Evolutionary conservation across 2,888 invertebrate genomes (phyloP).

Genomic region (Coleophora flavipennella): DNA sequence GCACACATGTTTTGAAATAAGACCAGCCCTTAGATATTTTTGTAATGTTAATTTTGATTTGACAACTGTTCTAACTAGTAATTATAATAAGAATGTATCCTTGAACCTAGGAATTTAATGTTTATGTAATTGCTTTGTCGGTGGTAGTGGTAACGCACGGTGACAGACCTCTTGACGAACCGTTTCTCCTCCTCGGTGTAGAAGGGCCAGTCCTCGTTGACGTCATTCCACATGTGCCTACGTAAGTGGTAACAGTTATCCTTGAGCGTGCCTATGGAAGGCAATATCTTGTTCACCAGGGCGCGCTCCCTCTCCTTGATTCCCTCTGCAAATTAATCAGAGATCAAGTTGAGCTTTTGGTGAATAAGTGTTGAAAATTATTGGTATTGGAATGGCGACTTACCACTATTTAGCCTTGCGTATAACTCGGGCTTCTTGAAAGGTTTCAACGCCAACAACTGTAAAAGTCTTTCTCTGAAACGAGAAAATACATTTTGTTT

Average conservation of each 20-base stretch:
- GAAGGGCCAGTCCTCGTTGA: slow-evolving; percentile 95
- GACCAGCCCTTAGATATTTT: no score
- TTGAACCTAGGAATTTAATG: background rate
- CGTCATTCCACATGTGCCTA: slow-evolving; percentile 92
- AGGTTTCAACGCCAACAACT: slow-evolving; percentile 92
- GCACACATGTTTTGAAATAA: no score
- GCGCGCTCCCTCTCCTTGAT: slow-evolving; percentile 86
- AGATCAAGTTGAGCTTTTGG: slow-evolving; percentile 10
- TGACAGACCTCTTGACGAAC: slow-evolving; percentile 83
- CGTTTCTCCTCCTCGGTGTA: slow-evolving; percentile 92
- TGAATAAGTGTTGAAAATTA: slow-evolving; percentile 7
- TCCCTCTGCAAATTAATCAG: slow-evolving; percentile 79
- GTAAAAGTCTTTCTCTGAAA: slow-evolving; percentile 93
- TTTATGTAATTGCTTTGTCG: no score
- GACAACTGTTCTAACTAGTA: no score
- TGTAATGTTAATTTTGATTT: no score
- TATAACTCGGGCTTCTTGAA: slow-evolving; percentile 95
- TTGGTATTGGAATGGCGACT: slow-evolving; percentile 30
- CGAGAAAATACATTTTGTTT: no score
- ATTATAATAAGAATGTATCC: no score
- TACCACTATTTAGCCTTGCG: slow-evolving; percentile 85
- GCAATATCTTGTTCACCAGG: slow-evolving; percentile 82
- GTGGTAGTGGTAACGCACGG: background rate
- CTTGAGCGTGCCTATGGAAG: slow-evolving; percentile 84
- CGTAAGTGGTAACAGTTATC: slow-evolving; percentile 93